Conservation (phyloP, 2,113 vertebrate species). For the Cathartes aura region DNA sequence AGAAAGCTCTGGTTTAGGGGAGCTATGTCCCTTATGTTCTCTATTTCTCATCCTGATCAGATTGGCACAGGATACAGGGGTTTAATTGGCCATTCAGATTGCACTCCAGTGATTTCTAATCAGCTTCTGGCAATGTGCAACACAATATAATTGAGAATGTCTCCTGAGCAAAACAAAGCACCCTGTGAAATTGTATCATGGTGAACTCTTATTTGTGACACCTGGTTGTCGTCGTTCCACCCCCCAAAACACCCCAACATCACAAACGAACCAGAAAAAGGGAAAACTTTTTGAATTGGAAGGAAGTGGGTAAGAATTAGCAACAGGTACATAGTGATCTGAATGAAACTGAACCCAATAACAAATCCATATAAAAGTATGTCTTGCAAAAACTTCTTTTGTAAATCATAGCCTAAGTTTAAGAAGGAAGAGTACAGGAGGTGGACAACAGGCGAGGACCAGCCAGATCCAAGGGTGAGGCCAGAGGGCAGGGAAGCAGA, state of each 20-base stretch:
- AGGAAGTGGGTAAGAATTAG: background rate
- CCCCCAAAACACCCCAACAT: background rate
- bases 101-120: background rate
- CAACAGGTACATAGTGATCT: background rate
- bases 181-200: background rate
- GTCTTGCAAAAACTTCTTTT: background rate
- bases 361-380: background rate
- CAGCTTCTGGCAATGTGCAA: background rate
- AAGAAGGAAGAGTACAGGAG: background rate
- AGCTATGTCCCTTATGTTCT: background rate
- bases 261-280: background rate
- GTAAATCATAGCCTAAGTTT: background rate
- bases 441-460: background rate
- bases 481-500: background rate
- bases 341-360: background rate
- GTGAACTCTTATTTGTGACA: background rate
- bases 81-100: background rate
- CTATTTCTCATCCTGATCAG: background rate
- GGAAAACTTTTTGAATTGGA: background rate
- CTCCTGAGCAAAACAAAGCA: background rate
- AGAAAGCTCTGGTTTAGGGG: background rate
- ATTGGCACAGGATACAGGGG: background rate
- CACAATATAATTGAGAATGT: background rate
- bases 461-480: background rate
- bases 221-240: accelerated